These are phyloP conservation scores for Hippasteria phrygiana DNA, from an alignment of 53 echinoderm and acorn worm species.

Conservation along the genomic window DNA sequence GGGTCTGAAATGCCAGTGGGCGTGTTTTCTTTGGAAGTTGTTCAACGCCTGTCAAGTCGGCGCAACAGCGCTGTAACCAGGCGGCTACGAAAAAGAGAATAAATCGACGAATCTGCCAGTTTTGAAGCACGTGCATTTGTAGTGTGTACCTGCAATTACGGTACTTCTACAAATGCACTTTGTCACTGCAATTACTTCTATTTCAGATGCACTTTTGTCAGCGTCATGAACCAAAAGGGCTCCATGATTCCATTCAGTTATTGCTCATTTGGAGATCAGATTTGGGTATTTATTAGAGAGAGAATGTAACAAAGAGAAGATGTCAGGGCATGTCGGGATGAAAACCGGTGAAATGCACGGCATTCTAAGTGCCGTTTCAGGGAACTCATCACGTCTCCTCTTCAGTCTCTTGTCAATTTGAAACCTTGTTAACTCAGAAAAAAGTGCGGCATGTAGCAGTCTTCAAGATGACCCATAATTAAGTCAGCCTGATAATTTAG, in stretches of 20 bases:
- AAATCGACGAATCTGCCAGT: not conserved
- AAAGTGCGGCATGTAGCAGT: not conserved
- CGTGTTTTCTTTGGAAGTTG: too few relatives aligned
- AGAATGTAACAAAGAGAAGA: constrained; percentile 11
- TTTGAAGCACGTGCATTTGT: not conserved
- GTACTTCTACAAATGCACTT: not conserved
- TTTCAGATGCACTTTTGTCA: not conserved
- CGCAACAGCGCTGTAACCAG: not conserved
- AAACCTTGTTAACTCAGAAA: not conserved
- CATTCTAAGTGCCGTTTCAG: not conserved
- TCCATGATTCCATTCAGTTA: too few relatives aligned
- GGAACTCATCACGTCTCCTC: not conserved
- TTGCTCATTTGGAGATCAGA: not conserved
- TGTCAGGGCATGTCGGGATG: not conserved
- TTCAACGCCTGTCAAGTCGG: too few relatives aligned
- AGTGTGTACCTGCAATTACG: constrained; percentile 24
- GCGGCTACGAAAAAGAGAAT: not conserved
- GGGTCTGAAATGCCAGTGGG: too few relatives aligned
- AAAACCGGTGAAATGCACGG: not conserved
- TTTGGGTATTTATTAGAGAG: not conserved
- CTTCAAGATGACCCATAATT: not conserved
- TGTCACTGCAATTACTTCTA: not conserved
- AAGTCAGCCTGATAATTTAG: not conserved
- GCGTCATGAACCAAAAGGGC: too few relatives aligned
- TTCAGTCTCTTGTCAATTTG: not conserved